Conservation (phyloP, 2,113 vertebrate species). For the Neolamprologus variostigma region DNA sequence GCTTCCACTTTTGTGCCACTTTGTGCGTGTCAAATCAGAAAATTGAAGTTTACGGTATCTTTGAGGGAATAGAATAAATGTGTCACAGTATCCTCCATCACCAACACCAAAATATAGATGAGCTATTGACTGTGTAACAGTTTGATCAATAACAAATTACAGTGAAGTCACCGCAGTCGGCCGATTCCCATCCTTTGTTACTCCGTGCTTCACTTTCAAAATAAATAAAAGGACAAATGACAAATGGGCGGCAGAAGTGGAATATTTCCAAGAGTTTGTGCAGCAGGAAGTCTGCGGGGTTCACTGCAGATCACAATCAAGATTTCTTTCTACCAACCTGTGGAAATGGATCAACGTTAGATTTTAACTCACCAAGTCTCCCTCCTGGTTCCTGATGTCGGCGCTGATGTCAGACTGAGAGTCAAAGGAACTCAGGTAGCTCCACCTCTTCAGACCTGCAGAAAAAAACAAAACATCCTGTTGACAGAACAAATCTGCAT, state of each 20-base stretch:
- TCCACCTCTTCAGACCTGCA: constrained; percentile 42
- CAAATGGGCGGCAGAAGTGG: rapidly evolving
- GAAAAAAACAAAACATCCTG: rapidly evolving
- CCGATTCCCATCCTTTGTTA: neutral
- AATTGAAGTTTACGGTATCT: rapidly evolving
- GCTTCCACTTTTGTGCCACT: neutral
- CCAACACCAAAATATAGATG: neutral
- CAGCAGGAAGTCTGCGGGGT: neutral
- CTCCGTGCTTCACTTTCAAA: too few species aligned
- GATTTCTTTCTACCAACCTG: neutral
- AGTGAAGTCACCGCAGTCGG: neutral
- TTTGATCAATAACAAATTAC: neutral
- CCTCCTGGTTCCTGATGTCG: constrained; percentile 18
- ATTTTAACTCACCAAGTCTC: constrained; percentile 23
- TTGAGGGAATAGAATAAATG: neutral
- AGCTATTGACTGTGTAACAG: neutral
- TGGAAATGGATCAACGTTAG: neutral
- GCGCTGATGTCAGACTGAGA: constrained; percentile 28
- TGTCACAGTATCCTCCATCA: neutral
- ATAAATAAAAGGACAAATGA: neutral
- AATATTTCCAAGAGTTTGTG: neutral
- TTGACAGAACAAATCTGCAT: neutral
- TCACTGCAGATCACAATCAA: neutral
- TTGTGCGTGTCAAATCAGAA: neutral
- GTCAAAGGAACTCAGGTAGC: constrained; percentile 32